phyloP scores from a whole-genome alignment of 2,888 invertebrate genomes.

The Orthosia cruda region DNA sequence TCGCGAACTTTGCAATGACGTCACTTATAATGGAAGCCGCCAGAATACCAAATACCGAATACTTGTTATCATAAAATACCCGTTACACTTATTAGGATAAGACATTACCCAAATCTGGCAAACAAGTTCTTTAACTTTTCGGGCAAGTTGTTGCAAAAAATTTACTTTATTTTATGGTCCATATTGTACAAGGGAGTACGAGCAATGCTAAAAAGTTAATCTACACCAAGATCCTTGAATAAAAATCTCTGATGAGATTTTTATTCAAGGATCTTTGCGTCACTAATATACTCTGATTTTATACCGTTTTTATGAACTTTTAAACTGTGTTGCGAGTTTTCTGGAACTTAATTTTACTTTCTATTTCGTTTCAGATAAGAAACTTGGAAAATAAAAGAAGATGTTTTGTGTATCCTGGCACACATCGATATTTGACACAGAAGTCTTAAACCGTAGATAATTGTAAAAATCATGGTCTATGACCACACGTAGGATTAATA shows the following conservation, averaged over 20 bases:
- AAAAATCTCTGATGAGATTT: slow-evolving; percentile 1
- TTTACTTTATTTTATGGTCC: slow-evolving; percentile 1
- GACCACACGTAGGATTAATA: slow-evolving; percentile 79
- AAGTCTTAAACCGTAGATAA: slow-evolving; percentile 82
- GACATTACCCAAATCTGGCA: slow-evolving; percentile 15
- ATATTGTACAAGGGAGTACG: neutral
- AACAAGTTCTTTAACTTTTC: slow-evolving; percentile 22
- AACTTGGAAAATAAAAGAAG: slow-evolving; percentile 65
- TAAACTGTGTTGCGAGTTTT: slow-evolving; percentile 1
- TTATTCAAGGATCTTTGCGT: slow-evolving; percentile 1
- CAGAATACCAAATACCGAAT: slow-evolving; percentile 37
- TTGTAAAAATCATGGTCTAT: slow-evolving; percentile 78
- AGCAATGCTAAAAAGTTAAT: neutral
- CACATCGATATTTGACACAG: slow-evolving; percentile 70
- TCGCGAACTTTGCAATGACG: slow-evolving; percentile 45
- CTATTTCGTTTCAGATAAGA: slow-evolving; percentile 80
- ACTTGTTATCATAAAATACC: slow-evolving; percentile 44
- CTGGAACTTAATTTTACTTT: slow-evolving; percentile 19
- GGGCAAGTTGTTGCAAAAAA: slow-evolving; percentile 5
- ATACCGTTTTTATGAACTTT: neutral
- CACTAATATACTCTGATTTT: neutral
- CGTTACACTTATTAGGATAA: slow-evolving; percentile 18
- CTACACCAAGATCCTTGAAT: neutral
- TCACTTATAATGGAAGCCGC: slow-evolving; percentile 29
- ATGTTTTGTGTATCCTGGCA: slow-evolving; percentile 75